Evolutionary conservation across 2,113 vertebrate genomes (phyloP).

Genomic region (Peromyscus maniculatus): DNA sequence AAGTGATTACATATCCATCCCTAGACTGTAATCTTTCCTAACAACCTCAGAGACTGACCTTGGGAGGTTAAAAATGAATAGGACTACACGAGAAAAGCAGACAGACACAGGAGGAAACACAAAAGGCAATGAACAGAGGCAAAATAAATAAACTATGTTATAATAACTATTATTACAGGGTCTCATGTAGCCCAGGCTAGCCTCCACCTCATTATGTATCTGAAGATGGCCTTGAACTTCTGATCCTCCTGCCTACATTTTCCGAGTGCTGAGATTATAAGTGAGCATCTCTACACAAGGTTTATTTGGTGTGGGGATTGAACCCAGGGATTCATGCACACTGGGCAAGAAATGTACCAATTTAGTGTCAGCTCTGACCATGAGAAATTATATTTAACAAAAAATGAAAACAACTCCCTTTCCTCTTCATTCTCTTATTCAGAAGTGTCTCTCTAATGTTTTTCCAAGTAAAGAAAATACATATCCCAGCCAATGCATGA

Average conservation of each 20-base stretch:
- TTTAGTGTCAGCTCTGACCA: background rate
- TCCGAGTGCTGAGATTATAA: background rate
- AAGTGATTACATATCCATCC: background rate
- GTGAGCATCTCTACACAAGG: background rate
- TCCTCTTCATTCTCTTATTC: background rate
- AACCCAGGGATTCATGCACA: background rate
- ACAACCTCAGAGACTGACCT: conserved; percentile 2
- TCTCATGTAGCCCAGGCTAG: background rate
- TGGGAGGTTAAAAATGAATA: background rate
- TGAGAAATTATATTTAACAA: background rate
- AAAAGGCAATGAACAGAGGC: background rate
- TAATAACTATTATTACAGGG: background rate
- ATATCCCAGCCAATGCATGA: background rate
- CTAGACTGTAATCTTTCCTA: background rate
- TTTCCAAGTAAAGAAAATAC: background rate
- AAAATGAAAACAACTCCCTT: background rate
- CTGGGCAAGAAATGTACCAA: background rate
- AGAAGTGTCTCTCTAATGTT: background rate
- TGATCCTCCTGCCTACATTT: background rate
- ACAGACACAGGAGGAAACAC: background rate
- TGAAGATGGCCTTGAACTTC: background rate
- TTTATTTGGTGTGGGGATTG: background rate
- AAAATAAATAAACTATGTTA: background rate
- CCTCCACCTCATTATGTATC: background rate
- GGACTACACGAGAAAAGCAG: background rate